A percentile compares a stretch with the other conserved stretches of the same genome.
Conservation (phyloP, 2,888 invertebrate genomes). For the Leucophora obtusa region DNA sequence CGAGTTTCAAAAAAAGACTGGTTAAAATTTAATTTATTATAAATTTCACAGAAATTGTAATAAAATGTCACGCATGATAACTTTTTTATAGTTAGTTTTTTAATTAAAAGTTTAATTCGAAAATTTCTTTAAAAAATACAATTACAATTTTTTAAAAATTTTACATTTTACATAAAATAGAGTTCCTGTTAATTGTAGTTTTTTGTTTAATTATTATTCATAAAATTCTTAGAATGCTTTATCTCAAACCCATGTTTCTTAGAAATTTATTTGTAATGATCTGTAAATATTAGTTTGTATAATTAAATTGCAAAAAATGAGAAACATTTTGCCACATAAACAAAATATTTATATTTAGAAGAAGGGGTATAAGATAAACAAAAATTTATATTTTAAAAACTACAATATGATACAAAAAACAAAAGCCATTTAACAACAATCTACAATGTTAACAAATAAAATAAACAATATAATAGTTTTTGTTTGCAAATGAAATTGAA, state of each 20-base stretch:
- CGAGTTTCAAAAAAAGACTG: not conserved
- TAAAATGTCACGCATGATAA: constrained; percentile 2
- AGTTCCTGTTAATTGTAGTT: not conserved
- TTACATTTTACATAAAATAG: not conserved
- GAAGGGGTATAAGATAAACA: not conserved
- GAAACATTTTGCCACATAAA: not conserved
- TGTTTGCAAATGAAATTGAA: not conserved
- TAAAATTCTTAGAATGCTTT: not conserved
- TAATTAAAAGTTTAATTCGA: not conserved
- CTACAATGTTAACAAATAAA: not conserved
- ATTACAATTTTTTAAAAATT: not conserved
- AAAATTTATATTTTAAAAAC: not conserved
- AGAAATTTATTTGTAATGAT: not conserved
- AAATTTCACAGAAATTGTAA: not conserved
- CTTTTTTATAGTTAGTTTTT: not conserved
- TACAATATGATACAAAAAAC: not conserved
- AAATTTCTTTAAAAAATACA: not conserved
- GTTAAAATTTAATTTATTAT: not conserved
- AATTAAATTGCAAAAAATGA: not conserved
- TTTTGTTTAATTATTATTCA: not conserved
- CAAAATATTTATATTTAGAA: not conserved
- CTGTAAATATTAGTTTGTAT: not conserved
- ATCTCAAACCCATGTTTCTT: not conserved
- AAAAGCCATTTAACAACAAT: not conserved
- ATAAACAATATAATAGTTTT: not conserved